These are phyloP conservation scores for Piscicola geometra DNA, from an alignment of 2,888 invertebrate genomes.

Conservation along the genomic window DNA sequence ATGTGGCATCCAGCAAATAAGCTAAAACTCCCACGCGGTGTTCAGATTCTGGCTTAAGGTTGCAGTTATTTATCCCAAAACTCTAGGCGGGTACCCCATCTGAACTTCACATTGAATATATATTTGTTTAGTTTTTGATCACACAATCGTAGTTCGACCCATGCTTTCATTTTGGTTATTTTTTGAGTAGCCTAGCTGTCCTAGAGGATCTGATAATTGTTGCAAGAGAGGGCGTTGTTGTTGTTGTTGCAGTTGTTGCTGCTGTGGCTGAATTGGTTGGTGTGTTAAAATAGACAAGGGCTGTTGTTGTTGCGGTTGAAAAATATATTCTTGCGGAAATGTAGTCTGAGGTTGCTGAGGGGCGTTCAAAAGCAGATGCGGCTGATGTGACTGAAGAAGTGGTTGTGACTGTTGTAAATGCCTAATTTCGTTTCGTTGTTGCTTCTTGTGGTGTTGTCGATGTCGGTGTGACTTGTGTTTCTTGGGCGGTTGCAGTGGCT, in stretches of 20 bases:
- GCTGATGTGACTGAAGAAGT: no score
- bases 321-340: not conserved
- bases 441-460: not conserved
- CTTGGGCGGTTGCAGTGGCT: not conserved
- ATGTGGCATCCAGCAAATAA: no score
- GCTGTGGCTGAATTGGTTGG: not conserved
- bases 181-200: no score
- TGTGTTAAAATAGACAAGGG: not conserved
- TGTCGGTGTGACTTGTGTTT: not conserved
- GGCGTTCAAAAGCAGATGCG: not conserved
- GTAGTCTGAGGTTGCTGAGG: not conserved
- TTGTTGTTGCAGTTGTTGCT: not conserved
- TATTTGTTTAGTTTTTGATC: not conserved
- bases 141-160: not conserved
- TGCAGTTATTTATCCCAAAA: no score
- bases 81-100: no score
- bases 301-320: not conserved
- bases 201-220: not conserved
- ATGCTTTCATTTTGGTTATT: not conserved
- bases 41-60: no score
- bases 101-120: no score
- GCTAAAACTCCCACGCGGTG: no score
- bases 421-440: not conserved
- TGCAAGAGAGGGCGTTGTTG: not conserved
- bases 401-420: not conserved